Conservation (phyloP, 2,888 invertebrate genomes). For the Acanthacorydalis orientalis region DNA sequence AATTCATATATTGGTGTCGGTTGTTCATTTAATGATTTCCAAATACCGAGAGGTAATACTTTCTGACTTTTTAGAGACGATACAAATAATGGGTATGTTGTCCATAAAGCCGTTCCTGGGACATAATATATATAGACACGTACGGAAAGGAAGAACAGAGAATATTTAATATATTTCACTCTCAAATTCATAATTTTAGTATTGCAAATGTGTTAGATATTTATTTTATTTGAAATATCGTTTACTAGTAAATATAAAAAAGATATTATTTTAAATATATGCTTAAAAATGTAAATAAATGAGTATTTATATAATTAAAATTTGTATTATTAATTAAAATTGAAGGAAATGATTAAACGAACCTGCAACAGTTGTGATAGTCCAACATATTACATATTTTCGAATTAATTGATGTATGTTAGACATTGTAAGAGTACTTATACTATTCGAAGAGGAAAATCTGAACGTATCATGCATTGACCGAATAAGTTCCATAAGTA, state of each 20-base stretch:
- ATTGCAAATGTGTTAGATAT: no score
- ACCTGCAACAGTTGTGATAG: not conserved
- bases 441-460: not conserved
- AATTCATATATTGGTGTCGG: conserved; percentile 6
- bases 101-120: not conserved
- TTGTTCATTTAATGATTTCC: conserved; percentile 9
- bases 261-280: no score
- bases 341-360: no score
- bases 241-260: no score
- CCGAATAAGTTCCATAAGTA: no score
- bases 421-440: not conserved
- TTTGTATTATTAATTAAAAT: no score
- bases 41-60: conserved; percentile 7
- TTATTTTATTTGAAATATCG: no score
- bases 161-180: no score
- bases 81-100: not conserved
- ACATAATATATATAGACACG: not conserved
- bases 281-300: no score
- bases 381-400: conserved; percentile 1
- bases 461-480: not conserved
- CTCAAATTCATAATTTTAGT: no score
- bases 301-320: no score
- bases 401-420: not conserved
- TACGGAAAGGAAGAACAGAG: no score
- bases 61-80: not conserved